Percentiles rank a stretch among this genome's conserved stretches.
phyloP scores from a whole-genome alignment of 2,797 vertebrate species.

The Garrulus glandarius region DNA sequence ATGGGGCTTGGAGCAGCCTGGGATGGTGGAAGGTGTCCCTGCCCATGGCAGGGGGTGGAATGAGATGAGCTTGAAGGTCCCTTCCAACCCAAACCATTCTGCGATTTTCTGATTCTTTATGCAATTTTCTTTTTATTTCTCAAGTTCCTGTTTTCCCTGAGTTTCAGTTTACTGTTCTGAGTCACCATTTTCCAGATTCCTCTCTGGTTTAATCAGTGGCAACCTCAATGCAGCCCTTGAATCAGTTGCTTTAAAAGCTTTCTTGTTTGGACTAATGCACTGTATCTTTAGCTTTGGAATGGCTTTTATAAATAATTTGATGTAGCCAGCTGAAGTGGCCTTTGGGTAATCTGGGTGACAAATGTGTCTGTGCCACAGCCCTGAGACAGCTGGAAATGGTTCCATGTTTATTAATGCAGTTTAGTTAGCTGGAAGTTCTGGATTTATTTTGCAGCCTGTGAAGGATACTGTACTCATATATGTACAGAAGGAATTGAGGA shows the following conservation, averaged over 20 bases:
- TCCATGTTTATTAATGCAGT: neutral
- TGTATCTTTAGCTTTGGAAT: neutral
- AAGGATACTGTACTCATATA: slow-evolving; percentile 60
- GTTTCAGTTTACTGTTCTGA: neutral
- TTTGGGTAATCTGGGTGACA: neutral
- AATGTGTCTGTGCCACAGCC: neutral
- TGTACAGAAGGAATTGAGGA: slow-evolving; percentile 59
- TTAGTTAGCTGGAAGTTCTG: slow-evolving; percentile 18
- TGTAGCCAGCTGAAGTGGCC: neutral
- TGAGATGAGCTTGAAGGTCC: neutral
- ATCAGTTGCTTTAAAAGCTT: slow-evolving; percentile 9
- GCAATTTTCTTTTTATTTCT: neutral
- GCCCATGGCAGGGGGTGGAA: neutral
- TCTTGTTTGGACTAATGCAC: neutral
- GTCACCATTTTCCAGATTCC: neutral
- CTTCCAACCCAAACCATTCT: neutral
- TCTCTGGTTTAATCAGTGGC: neutral
- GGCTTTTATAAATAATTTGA: slow-evolving; percentile 31
- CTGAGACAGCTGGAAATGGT: slow-evolving; percentile 7
- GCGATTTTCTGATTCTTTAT: neutral
- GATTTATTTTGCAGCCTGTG: slow-evolving; percentile 71
- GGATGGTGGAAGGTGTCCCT: rapidly evolving
- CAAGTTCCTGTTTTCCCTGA: neutral
- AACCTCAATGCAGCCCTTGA: neutral
- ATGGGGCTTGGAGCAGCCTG: rapidly evolving